Base-by-base conservation (phyloP, 2,888 invertebrate genomes). In the Drosophila falleni region DNA sequence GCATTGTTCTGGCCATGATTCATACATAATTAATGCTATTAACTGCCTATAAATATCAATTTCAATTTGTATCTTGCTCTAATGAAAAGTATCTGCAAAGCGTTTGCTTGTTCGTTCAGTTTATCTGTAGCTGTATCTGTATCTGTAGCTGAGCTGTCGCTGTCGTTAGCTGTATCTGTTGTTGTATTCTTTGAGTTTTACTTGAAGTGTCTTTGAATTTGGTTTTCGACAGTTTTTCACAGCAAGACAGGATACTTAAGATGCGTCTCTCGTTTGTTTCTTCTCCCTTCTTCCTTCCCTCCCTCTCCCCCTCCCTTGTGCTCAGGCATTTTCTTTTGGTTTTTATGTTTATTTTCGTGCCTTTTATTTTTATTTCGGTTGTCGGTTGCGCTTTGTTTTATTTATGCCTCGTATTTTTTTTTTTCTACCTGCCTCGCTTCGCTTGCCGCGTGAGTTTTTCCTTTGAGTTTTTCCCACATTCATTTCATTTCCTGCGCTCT, bases 401-500 rank as follows among this genome's bases (percentile, higher is more conserved):
- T 78, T 79, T 79, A 59, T 74, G 80, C 53, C 55, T 56, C 59
- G 31, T 54, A 41, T 60, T 42, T 29, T 49, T 74, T 44, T 60
- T 42, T 29, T 49, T 74, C 80, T 76, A 76, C 76, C 80, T 76
- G 77, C 64, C 16, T 49, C 37, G 29, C 29, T 29, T 29, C 29
- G 29, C 29, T 29, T 29, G 29, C 31, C 31, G 31, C 31, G 9
- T 89, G 86, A 85, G 88, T 89, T 87, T 72, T 87, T 62, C 80
- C 85, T 84, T 84, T 89, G 85, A 84, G 87, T 89, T 87, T 71
- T 87, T 64, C 80, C 81, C 85, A 87, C 85, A 87, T 81, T 89
- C 74, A 71, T 82, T 84, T 89, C 85, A 89, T 84, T 84, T 84
- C 84, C 87, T 80, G 76, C 29, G 37, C 49, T 26, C 50, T 60